These are phyloP conservation scores for Electrophaes corylata DNA, from an alignment of 2,888 invertebrate genomes.

Conservation along the genomic window DNA sequence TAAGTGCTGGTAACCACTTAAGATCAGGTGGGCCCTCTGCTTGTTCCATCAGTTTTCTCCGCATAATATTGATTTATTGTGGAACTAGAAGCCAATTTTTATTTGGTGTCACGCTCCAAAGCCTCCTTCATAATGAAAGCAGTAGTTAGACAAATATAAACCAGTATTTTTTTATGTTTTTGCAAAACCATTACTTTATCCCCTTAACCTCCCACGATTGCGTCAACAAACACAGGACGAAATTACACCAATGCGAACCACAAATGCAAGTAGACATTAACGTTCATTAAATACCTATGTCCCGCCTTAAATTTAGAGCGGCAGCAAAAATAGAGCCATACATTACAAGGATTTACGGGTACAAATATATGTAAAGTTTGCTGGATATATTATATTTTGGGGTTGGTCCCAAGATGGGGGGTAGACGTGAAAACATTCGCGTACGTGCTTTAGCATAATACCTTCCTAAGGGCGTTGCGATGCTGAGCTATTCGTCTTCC, in stretches of 20 bases:
- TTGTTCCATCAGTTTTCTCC: too few species aligned
- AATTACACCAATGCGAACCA: conserved; percentile 66
- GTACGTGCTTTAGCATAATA: conserved; percentile 83
- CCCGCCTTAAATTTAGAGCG: conserved; percentile 75
- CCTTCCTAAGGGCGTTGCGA: conserved; percentile 73
- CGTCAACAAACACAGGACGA: conserved; percentile 48
- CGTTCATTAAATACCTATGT: conserved; percentile 79
- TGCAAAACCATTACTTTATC: conserved; percentile 38
- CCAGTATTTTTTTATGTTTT: too few species aligned
- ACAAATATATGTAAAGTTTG: conserved; percentile 85
- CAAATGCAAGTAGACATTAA: conserved; percentile 74
- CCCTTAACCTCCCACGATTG: conserved; percentile 41
- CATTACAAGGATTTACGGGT: conserved; percentile 83
- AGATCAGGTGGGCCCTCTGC: too few species aligned
- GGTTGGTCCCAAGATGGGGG: conserved; percentile 77
- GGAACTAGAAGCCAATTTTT: too few species aligned
- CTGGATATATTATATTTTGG: conserved; percentile 83
- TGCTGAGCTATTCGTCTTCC: conserved; percentile 80
- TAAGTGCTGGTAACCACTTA: too few species aligned
- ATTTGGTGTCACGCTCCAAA: too few species aligned
- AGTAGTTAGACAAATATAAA: neutral
- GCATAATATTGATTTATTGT: neutral
- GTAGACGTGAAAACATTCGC: conserved; percentile 81
- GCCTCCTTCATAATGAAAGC: too few species aligned
- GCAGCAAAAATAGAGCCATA: conserved; percentile 83